Percentiles rank a stretch among this genome's conserved stretches.
Evolutionary conservation across 2,113 vertebrate species (phyloP).

Genomic region (Cygnus buccinator): DNA sequence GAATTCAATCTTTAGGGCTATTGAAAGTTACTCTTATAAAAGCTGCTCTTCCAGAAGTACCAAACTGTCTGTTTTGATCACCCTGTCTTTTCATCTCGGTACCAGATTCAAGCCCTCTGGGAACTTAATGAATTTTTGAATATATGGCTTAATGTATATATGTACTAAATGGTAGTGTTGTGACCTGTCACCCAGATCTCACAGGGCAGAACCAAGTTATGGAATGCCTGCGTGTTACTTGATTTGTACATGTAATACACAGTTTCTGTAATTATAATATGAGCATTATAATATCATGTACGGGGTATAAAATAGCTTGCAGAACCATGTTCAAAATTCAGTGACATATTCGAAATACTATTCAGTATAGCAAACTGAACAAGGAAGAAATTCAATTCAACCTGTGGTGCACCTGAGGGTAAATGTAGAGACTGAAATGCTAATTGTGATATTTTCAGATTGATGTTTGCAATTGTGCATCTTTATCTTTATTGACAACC

Average conservation of each 20-base stretch:
- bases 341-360: background rate
- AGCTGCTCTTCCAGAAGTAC: background rate
- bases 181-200: background rate
- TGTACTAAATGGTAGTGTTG: background rate
- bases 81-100: fast-evolving
- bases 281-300: background rate
- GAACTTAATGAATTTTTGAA: background rate
- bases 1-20: background rate
- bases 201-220: background rate
- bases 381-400: background rate
- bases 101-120: background rate
- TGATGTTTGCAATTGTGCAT: background rate
- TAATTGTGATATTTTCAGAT: background rate
- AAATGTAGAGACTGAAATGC: background rate
- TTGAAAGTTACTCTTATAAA: background rate
- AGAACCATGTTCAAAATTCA: background rate
- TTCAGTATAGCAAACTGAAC: background rate
- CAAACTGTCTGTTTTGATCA: background rate
- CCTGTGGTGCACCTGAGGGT: background rate
- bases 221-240: background rate
- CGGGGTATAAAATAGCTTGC: background rate
- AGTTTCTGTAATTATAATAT: background rate
- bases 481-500: background rate
- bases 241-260: background rate
- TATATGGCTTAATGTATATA: background rate